These are phyloP conservation scores for Boloria euphrosyne DNA, from an alignment of 2,888 invertebrate species.

Conservation along the genomic window DNA sequence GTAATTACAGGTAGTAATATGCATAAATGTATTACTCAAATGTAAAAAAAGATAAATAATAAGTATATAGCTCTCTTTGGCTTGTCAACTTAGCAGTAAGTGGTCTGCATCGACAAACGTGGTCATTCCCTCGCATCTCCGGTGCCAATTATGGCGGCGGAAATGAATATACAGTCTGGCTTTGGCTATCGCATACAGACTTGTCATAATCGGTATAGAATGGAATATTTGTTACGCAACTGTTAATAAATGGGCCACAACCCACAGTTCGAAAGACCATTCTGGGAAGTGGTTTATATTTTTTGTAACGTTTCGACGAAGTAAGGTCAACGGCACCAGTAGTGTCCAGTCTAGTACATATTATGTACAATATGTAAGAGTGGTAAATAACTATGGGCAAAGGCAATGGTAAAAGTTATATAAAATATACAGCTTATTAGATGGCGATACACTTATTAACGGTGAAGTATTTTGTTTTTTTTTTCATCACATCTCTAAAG, in stretches of 20 bases:
- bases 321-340: background rate
- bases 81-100: slow-evolving; percentile 13
- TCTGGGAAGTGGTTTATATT: slow-evolving; percentile 1
- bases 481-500: too few species aligned
- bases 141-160: slow-evolving; percentile 42
- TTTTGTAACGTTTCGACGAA: slow-evolving; percentile 2
- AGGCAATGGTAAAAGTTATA: too few species aligned
- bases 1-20: too few species aligned
- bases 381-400: too few species aligned
- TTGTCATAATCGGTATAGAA: slow-evolving; percentile 21
- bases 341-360: background rate
- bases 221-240: slow-evolving; percentile 7
- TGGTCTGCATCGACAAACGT: slow-evolving; percentile 26
- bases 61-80: background rate
- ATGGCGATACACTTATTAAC: too few species aligned
- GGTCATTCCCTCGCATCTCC: slow-evolving; percentile 46
- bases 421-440: too few species aligned
- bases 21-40: too few species aligned
- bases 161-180: slow-evolving; percentile 42
- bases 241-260: background rate
- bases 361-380: too few species aligned
- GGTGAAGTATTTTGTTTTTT: too few species aligned
- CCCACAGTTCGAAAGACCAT: background rate
- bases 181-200: slow-evolving; percentile 36
- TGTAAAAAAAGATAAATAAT: background rate